Conservation (phyloP, 37 sponge, comb jelly and placozoan genomes). For the Spongilla lacustris region DNA sequence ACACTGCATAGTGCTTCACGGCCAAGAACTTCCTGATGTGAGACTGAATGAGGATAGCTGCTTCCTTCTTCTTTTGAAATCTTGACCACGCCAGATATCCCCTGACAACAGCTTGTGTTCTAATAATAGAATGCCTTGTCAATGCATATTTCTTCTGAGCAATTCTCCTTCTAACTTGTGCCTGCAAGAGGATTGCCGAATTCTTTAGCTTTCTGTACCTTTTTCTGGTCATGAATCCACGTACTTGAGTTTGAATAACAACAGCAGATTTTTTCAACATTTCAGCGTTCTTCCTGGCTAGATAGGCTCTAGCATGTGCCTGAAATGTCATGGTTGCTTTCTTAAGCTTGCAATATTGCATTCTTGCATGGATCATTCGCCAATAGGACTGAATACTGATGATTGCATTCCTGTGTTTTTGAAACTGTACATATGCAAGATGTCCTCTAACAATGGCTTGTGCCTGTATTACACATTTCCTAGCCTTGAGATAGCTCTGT, state of each 20-base stretch:
- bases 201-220: not conserved
- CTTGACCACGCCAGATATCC: not conserved
- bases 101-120: constrained; percentile 18
- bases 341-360: not conserved
- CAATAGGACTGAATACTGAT: constrained; percentile 10
- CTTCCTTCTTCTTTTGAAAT: not conserved
- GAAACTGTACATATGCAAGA: not conserved
- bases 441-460: not conserved
- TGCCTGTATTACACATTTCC: not conserved
- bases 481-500: not conserved
- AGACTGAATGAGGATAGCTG: constrained; percentile 50
- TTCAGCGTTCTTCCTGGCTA: not conserved
- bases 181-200: not conserved
- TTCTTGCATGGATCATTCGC: constrained; percentile 5
- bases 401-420: not conserved
- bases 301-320: constrained; percentile 19
- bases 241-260: constrained; percentile 29
- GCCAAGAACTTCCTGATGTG: constrained; percentile 41
- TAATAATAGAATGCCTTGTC: not conserved
- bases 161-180: not conserved
- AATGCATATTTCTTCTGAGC: not conserved
- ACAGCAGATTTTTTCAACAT: not conserved
- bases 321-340: constrained; percentile 6
- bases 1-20: constrained; percentile 19
- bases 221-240: constrained; percentile 8